Evolutionary conservation across 2,888 invertebrate species (phyloP), one percentile per base, ranked within the genome.

Genomic region (Drosophila putrida): DNA sequence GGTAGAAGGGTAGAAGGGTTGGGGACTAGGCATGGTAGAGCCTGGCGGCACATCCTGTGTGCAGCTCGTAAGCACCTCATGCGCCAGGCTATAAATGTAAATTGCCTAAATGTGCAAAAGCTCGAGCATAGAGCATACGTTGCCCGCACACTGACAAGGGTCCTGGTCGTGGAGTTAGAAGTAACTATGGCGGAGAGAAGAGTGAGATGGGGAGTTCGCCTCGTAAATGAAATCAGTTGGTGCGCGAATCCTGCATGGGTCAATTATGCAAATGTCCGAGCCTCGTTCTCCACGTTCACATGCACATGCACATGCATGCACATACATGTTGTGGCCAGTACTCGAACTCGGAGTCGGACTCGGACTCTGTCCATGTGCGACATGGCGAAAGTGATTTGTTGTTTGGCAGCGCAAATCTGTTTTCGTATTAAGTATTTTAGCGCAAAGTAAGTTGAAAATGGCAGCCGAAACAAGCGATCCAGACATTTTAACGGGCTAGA

Each of bases 231-330:
- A 85, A 89, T 89, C 85, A 85, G 85, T 85, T 89, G 90, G 85
- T 86, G 90, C 90, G 86, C 86, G 88, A 88, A 89, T 90, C 89
- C 85, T 84, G 86, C 86, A 91, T 91, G 91, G 91, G 91, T 91
- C 91, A 91, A 91, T 91, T 91, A 91, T 91, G 91, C 90, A 90
- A 91, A 91, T 91, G 81, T 76, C 67, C 76, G 27, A 71, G 75
- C 72, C 77, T 53, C 50, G 54, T 41, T 44, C 39, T 66, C 8
- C 11, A 13, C 57, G 41, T 41, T 54, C 27, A 0, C 33, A 27
- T 20, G 13, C 33, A 55, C 79, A 74, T 59, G 59, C 69, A 49
- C 59, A 49, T 58, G 78, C 15, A 44, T 71, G 58, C 64, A 62
- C 33, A 53, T 63, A 44, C 62, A 59, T 64, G 71, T 51, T 20